phyloP scores from a whole-genome alignment of 2,113 vertebrate species.

The Butastur rufipennis region DNA sequence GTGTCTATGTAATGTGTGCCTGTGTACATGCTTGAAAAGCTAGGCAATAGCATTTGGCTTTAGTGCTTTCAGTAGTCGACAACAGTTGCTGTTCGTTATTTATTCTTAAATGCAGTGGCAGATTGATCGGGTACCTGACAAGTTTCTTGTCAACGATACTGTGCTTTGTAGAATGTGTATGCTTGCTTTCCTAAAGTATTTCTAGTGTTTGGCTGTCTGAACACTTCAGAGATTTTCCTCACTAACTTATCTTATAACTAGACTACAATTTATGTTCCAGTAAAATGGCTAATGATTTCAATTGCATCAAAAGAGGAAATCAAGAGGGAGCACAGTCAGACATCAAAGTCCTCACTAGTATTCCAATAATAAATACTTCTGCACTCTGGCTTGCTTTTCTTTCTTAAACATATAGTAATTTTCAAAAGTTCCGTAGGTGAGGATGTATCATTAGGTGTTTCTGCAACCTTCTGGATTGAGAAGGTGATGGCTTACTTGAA shows the following conservation, averaged over 20 bases:
- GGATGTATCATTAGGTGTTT: neutral
- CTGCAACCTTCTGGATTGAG: neutral
- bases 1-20: fast-evolving
- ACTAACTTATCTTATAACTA: neutral
- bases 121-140: neutral
- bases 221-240: neutral
- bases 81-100: neutral
- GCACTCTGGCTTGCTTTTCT: neutral
- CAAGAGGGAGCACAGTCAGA: neutral
- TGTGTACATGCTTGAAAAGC: neutral
- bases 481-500: neutral
- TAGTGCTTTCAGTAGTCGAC: neutral
- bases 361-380: neutral
- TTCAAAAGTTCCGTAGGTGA: neutral
- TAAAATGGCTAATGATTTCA: neutral
- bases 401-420: neutral
- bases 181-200: neutral
- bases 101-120: neutral
- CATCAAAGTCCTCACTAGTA: neutral
- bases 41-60: neutral
- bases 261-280: neutral
- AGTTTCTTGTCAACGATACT: neutral
- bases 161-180: neutral
- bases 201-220: neutral
- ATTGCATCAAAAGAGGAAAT: neutral